A percentile compares a stretch with the other conserved stretches of the same genome.
phyloP scores from a whole-genome alignment of 1,140 invertebrate species.

The Drosophila sulfurigaster region DNA sequence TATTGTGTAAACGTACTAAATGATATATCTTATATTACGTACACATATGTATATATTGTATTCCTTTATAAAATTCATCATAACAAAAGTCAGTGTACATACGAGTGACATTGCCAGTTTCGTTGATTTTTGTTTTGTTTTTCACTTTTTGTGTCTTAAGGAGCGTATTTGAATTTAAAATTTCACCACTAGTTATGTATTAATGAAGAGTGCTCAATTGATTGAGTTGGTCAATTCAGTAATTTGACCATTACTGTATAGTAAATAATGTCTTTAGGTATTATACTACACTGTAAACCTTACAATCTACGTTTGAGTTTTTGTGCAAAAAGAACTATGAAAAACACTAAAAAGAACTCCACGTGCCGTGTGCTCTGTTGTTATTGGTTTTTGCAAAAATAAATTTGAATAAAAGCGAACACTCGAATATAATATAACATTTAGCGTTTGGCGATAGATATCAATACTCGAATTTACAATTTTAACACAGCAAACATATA shows the following conservation, averaged over 20 bases:
- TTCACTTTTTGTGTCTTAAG: slow-evolving; percentile 9
- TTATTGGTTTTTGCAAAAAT: slow-evolving; percentile 39
- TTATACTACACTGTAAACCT: slow-evolving; percentile 15
- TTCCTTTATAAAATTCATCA: slow-evolving; percentile 37
- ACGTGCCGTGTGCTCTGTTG: slow-evolving; percentile 43
- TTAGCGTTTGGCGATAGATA: slow-evolving; percentile 51
- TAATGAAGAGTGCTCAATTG: background rate
- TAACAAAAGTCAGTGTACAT: slow-evolving; percentile 44
- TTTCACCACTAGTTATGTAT: background rate
- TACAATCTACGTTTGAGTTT: slow-evolving; percentile 43
- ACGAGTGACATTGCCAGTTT: slow-evolving; percentile 64
- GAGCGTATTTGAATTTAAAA: slow-evolving; percentile 3
- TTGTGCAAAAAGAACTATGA: slow-evolving; percentile 68
- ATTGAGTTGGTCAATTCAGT: background rate
- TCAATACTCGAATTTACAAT: slow-evolving; percentile 39
- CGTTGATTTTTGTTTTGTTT: slow-evolving; percentile 35
- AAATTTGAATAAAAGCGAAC: slow-evolving; percentile 65
- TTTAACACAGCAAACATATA: slow-evolving; percentile 25
- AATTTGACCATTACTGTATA: background rate
- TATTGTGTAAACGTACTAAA: slow-evolving; percentile 50
- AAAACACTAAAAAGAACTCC: slow-evolving; percentile 71
- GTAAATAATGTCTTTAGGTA: slow-evolving; percentile 14
- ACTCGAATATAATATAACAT: slow-evolving; percentile 58
- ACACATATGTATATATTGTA: slow-evolving; percentile 12
- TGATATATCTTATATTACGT: background rate